Evolutionary conservation across 2,888 invertebrate species (phyloP), one percentile per base, ranked within the genome.

Genomic region (Platycnemis pennipes): DNA sequence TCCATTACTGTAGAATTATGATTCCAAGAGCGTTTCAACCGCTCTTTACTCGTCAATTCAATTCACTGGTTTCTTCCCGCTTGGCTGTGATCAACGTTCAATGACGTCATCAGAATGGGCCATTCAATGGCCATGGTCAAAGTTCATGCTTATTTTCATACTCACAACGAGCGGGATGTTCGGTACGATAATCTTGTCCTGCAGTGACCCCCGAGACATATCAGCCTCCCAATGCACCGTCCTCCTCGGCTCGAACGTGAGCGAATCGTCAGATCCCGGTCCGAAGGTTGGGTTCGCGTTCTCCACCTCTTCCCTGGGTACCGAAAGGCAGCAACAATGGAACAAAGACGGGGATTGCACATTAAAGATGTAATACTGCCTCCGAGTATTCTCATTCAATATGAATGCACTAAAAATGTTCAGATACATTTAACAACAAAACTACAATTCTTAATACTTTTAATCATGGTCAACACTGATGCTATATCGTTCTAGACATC

Each of bases 151-250:
- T 63, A 45, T 69, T 69, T 63, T 45, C 44, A 88, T 95, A 97
- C 98, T 97, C 97, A 98, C 98, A 96, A 98, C 95, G 95, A 98
- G 96, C 0, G 98, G 98, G 95, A 98, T 97, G 96, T 98, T 98
- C 0, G 98, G 97, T 0, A 98, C 97, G 0, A 97, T 96, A 2
- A 99, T 96, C 0, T 96, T 96, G 94, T 98, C 97, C 0, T 97
- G 96, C 46, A 97, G 96, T 1, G 98, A 97, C 0, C 97, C 98
- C 0, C 97, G 95, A 0, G 99, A 98, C 95, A 97, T 96, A 53
- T 98, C 98, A 1, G 96, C 97, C 1, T 97, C 96, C 95, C 98
- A 98, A 94, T 97, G 95, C 16, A 98, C 96, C 1, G 96, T 96
- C 42, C 98, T 96, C 94, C 96, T 97, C 0, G 98, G 98, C 0